Conservation (phyloP, 2,888 invertebrate genomes). For the Noctuana brunneofusca region DNA sequence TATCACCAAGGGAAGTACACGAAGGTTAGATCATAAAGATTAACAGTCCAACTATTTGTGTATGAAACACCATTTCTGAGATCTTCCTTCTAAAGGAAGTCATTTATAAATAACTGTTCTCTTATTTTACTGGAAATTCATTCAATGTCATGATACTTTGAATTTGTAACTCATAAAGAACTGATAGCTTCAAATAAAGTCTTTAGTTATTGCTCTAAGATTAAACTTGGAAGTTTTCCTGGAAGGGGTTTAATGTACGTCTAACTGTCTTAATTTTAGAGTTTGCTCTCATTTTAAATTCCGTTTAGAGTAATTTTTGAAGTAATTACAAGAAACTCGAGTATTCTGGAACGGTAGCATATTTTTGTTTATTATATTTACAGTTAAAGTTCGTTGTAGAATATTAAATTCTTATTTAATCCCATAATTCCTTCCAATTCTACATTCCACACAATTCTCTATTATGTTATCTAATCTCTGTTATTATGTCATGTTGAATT, state of each 20-base stretch:
- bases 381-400: not conserved
- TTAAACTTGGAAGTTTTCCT: slow-evolving; percentile 14
- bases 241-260: not conserved
- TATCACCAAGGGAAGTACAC: too few species aligned
- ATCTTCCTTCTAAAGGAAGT: too few species aligned
- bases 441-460: not conserved
- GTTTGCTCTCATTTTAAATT: not conserved
- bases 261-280: not conserved
- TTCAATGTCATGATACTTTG: not conserved
- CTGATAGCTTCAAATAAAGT: slow-evolving; percentile 8
- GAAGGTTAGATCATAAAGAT: too few species aligned
- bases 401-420: not conserved
- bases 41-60: too few species aligned
- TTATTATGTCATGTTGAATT: too few species aligned
- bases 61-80: too few species aligned
- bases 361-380: not conserved
- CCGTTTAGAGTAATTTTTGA: not conserved
- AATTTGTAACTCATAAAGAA: slow-evolving; percentile 8
- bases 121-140: not conserved
- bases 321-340: not conserved
- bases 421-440: not conserved
- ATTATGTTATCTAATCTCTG: not conserved
- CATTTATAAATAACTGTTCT: too few species aligned
- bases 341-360: not conserved
- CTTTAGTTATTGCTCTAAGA: slow-evolving; percentile 4